Base-by-base conservation (phyloP, 1,140 invertebrate species). In the Yoshiicerus persimilis region DNA sequence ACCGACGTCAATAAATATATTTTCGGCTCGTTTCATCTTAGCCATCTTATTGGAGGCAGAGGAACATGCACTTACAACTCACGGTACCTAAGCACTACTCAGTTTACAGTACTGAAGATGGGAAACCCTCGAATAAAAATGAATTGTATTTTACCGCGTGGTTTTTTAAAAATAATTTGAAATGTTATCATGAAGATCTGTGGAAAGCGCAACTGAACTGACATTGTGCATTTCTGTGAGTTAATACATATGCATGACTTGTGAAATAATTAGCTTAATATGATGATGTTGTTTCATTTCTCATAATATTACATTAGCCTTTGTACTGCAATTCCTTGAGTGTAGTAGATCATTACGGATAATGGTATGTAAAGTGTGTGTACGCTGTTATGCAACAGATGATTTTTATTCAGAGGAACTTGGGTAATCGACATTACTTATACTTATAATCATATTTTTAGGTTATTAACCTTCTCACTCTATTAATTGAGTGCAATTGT, bases 391-490 rank as follows among this genome's bases (percentile, higher is more conserved):
- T 30, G 64, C 23, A 70, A 70, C 75, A 80, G 30, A 32, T 13
- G 75, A 80, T 80, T 80, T 80, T 80, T 32, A 32, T 32, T 34
- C n/a, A 80, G 11, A 80, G 32, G 32, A 70, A 36, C 32, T 80
- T 36, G 20, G n/a, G 75, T 80, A 80, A 80, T 80, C 75, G 32
- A 38, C 34, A 36, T 56, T 56, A 56, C 3, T 47, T 47, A 8
- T 56, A 34, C 2, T 34, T n/a, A n/a, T n/a, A n/a, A 80, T 38
- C 20, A 80, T 80, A 80, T 80, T 80, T 80, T 80, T 80, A 80
- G 75, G 75, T 80, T 80, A 34, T 80, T 38, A 80, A 80, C 75
- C 75, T 80, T 80, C 30, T 80, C 75, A 80, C 75, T 36, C 75
- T 80, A 80, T 80, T 32, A 80, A 38, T 16, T 80, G 32, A 36